phyloP scores from a whole-genome alignment of 37 sponge, comb jelly and placozoan species.

The Beroe forskalii region DNA sequence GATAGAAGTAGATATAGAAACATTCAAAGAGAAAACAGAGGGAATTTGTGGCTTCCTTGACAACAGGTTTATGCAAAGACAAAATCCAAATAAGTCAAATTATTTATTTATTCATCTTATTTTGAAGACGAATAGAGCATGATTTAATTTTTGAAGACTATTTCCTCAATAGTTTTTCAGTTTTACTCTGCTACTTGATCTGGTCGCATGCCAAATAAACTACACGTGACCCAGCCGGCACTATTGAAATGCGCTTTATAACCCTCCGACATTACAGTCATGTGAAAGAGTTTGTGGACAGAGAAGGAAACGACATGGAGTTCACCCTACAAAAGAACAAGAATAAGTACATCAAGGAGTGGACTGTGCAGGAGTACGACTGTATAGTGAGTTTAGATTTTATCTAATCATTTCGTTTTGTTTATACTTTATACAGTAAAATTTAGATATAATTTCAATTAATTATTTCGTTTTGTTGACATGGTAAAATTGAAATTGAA shows the following conservation, averaged over 20 bases:
- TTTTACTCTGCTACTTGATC: no score
- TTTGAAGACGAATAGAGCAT: no score
- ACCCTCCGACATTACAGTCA: no score
- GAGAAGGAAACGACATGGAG: constrained; percentile 33
- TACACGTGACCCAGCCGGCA: no score
- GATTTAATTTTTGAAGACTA: no score
- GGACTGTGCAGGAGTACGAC: background rate
- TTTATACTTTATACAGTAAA: background rate
- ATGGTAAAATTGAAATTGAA: background rate
- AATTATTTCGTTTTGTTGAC: background rate
- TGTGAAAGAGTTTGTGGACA: constrained; percentile 19
- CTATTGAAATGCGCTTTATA: no score
- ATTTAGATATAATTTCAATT: background rate
- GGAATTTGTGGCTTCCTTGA: constrained; percentile 43
- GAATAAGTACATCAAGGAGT: constrained; percentile 9
- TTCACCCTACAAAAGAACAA: background rate
- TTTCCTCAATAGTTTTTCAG: no score
- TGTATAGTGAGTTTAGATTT: no score
- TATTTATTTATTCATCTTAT: no score
- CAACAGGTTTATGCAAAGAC: no score
- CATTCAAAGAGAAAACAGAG: background rate
- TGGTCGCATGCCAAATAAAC: no score
- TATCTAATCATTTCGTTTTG: background rate
- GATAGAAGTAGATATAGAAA: background rate
- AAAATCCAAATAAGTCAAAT: no score